Conservation (phyloP, 2,888 invertebrate species). For the Drosophila maculinotata region DNA sequence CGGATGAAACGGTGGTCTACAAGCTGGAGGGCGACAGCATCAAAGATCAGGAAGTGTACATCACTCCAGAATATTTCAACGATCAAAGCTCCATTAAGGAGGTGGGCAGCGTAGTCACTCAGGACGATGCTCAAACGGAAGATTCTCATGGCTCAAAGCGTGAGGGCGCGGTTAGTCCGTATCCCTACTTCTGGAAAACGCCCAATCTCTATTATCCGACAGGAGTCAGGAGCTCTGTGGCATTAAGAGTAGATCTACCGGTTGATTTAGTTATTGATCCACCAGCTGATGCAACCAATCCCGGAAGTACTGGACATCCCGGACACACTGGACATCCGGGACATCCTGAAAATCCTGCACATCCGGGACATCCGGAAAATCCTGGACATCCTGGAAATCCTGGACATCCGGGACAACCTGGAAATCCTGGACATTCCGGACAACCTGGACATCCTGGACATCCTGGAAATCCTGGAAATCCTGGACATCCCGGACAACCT, state of each 20-base stretch:
- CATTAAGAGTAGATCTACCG: not conserved
- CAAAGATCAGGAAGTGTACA: conserved; percentile 9
- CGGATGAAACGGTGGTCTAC: not conserved
- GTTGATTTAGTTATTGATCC: not conserved
- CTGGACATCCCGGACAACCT: not conserved
- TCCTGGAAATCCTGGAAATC: not conserved
- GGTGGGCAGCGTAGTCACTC: not conserved
- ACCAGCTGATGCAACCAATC: not conserved
- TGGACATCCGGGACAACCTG: conserved; percentile 2
- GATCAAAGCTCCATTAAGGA: not conserved
- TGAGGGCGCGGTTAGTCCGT: not conserved
- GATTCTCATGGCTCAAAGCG: not conserved
- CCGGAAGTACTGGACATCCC: not conserved
- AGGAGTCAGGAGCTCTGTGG: not conserved
- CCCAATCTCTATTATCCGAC: not conserved
- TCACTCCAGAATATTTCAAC: not conserved
- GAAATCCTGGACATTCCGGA: not conserved
- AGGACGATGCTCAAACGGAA: not conserved
- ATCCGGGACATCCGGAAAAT: not conserved
- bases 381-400: not conserved
- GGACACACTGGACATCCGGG: not conserved
- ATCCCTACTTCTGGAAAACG: not conserved
- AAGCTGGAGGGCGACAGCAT: not conserved
- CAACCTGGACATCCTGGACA: not conserved
- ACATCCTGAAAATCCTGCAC: not conserved